A percentile compares a stretch with the other conserved stretches of the same genome.
Conservation (phyloP, 2,113 vertebrate genomes). For the Columba livia region DNA sequence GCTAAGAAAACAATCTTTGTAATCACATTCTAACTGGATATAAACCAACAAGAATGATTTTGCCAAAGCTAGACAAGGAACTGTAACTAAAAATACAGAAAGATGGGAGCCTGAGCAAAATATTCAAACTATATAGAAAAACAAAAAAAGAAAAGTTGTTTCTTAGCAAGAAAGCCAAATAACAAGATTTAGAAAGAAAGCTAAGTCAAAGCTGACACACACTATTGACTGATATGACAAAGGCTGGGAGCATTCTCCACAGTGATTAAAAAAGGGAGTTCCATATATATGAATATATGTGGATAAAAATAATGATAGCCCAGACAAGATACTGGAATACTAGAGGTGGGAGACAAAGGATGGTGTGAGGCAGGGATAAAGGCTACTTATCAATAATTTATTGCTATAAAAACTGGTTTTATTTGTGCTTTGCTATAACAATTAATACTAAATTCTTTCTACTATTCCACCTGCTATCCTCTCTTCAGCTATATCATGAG, state of each 20-base stretch:
- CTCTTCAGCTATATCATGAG: not conserved
- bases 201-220: constrained; percentile 23
- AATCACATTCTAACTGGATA: not conserved
- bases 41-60: constrained; percentile 1
- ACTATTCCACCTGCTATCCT: not conserved
- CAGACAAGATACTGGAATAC: not conserved
- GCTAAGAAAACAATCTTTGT: not conserved
- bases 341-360: not conserved
- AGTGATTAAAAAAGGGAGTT: not conserved
- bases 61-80: constrained; percentile 16
- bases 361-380: not conserved
- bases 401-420: not conserved
- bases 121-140: constrained; percentile 9
- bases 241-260: not conserved
- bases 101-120: not conserved
- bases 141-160: constrained; percentile 5
- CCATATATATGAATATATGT: not conserved
- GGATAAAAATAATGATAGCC: not conserved
- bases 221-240: constrained; percentile 29
- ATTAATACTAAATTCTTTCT: not conserved
- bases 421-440: not conserved
- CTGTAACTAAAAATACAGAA: constrained; percentile 5
- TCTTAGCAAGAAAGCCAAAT: constrained; percentile 16
- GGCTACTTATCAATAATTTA: not conserved
- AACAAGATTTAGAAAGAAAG: not conserved